Percentiles rank a stretch among this genome's conserved stretches.
Evolutionary conservation across 2,888 invertebrate species (phyloP).

Genomic region (Tridacna crocea): DNA sequence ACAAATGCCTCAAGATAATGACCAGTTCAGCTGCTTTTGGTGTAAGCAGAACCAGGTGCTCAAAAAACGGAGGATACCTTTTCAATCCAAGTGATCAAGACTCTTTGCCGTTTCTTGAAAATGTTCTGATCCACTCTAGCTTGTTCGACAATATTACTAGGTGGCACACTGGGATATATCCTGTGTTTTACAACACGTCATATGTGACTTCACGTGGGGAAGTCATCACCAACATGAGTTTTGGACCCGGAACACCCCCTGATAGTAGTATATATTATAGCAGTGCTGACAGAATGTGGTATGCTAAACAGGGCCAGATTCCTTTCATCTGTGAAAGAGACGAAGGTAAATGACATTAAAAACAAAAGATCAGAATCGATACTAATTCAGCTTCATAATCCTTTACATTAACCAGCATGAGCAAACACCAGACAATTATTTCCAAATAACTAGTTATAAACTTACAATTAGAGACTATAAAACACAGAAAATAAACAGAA

Average conservation of each 20-base stretch:
- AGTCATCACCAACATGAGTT: neutral
- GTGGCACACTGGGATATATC: constrained; percentile 44
- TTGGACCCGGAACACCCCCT: neutral
- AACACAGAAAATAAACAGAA: no score
- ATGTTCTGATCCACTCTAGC: constrained; percentile 26
- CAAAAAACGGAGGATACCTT: constrained; percentile 33
- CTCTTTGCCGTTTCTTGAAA: constrained; percentile 19
- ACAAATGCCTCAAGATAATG: constrained; percentile 38
- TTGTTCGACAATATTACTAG: constrained; percentile 22
- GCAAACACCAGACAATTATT: no score
- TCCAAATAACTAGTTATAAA: no score
- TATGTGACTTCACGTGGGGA: constrained; percentile 10
- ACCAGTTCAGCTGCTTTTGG: neutral
- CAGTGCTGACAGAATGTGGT: neutral
- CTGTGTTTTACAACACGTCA: constrained; percentile 6
- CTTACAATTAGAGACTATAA: no score
- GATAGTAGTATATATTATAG: neutral
- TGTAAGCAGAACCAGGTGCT: constrained; percentile 22
- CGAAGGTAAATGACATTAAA: constrained; percentile 24
- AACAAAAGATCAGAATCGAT: no score
- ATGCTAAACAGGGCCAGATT: neutral
- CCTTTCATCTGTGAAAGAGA: constrained; percentile 43
- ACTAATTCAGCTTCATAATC: no score
- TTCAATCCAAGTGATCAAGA: constrained; percentile 39
- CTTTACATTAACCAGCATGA: no score